Conservation (phyloP, 2,113 vertebrate genomes). For the Paralichthys olivaceus region DNA sequence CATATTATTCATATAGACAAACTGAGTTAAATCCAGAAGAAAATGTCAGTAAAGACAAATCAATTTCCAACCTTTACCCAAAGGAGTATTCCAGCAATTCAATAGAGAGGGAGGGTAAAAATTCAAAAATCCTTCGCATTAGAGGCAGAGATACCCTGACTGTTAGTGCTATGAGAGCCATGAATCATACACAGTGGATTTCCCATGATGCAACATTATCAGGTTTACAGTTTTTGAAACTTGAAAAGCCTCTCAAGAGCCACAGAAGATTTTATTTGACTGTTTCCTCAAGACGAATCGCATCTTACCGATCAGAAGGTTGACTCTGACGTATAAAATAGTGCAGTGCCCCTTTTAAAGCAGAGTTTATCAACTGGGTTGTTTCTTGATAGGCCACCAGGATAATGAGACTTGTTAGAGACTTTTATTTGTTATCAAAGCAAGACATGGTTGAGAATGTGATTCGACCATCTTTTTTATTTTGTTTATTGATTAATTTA, state of each 20-base stretch:
- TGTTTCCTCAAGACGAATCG: background rate
- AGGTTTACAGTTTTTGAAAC: background rate
- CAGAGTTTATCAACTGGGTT: background rate
- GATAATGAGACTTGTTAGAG: background rate
- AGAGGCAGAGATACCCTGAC: background rate
- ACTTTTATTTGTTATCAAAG: slow-evolving; percentile 15
- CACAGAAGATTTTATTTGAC: background rate
- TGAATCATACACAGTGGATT: background rate
- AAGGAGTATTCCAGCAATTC: background rate
- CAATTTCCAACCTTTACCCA: background rate
- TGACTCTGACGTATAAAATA: slow-evolving; percentile 9
- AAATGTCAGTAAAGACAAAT: background rate
- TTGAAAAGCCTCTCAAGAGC: background rate
- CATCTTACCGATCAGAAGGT: background rate
- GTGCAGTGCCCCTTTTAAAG: slow-evolving; percentile 6
- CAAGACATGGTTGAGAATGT: slow-evolving; percentile 1
- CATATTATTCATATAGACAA: background rate
- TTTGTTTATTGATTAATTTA: slow-evolving; percentile 41
- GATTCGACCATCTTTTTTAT: slow-evolving; percentile 39
- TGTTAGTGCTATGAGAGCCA: background rate
- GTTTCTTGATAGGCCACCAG: background rate
- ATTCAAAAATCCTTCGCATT: background rate
- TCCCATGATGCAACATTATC: background rate
- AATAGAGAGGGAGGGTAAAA: background rate
- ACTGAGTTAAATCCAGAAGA: background rate